Evolutionary conservation across 1,140 invertebrate genomes (phyloP).

Genomic region (Pogonus chalceus): DNA sequence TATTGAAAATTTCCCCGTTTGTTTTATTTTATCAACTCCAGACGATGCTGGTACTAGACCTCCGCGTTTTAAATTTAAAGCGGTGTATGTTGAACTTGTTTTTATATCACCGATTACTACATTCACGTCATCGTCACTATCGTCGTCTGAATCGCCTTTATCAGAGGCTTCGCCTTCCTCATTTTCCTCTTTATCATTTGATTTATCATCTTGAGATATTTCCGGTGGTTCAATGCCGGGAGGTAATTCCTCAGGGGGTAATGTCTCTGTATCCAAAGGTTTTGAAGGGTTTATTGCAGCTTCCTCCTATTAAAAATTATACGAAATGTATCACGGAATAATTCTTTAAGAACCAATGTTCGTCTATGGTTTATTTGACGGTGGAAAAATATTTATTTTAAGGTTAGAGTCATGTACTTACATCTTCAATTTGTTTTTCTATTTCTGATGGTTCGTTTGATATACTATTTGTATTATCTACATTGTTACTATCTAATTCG

Average conservation of each 20-base stretch:
- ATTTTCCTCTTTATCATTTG: no score
- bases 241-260: conserved; percentile 20
- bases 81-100: conserved; percentile 49
- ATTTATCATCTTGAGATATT: conserved; percentile 16
- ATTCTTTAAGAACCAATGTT: not conserved
- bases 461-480: conserved; percentile 26
- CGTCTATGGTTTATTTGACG: no score
- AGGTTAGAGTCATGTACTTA: not conserved
- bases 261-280: not conserved
- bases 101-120: conserved; percentile 79
- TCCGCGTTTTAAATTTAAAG: conserved; percentile 55
- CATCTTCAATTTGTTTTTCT: not conserved
- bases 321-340: not conserved
- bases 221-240: conserved; percentile 21
- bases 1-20: conserved; percentile 64
- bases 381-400: not conserved
- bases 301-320: not conserved
- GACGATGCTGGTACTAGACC: conserved; percentile 42
- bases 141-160: conserved; percentile 62
- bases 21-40: conserved; percentile 36
- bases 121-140: conserved; percentile 73
- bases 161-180: conserved; percentile 43
- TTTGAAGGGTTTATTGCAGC: not conserved
- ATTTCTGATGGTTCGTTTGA: conserved; percentile 14
- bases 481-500: conserved; percentile 29